Conservation (phyloP, 2,888 invertebrate species). For the Hydropsyche betteni region DNA sequence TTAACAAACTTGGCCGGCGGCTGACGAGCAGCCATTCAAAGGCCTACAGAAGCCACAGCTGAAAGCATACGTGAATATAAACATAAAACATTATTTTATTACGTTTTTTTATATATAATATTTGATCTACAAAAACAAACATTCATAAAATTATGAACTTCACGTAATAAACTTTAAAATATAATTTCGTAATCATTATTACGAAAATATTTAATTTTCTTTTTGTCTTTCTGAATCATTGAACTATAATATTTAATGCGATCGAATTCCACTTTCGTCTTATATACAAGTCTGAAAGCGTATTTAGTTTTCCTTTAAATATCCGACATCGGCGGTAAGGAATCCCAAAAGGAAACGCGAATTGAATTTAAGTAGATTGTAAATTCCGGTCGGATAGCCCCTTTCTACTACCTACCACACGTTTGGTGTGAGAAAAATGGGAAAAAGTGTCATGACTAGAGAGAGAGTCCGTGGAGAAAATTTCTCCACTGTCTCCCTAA, state of each 20-base stretch:
- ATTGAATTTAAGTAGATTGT: slow-evolving; percentile 68
- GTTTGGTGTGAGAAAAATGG: slow-evolving; percentile 64
- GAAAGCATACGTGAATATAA: slow-evolving; percentile 5
- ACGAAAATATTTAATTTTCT: too few species aligned
- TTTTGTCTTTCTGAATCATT: too few species aligned
- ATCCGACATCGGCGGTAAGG: slow-evolving; percentile 6
- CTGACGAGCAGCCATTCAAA: slow-evolving; percentile 33
- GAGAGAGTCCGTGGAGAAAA: slow-evolving; percentile 55
- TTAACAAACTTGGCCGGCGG: slow-evolving; percentile 23
- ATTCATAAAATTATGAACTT: too few species aligned
- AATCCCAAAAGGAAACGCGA: slow-evolving; percentile 58
- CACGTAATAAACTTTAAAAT: too few species aligned
- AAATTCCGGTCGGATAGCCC: slow-evolving; percentile 57
- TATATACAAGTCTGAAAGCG: not conserved
- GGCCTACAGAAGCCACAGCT: slow-evolving; percentile 41
- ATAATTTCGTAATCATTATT: too few species aligned
- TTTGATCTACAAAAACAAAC: too few species aligned
- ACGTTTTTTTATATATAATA: too few species aligned
- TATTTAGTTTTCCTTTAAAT: slow-evolving; percentile 22
- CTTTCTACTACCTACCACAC: slow-evolving; percentile 50
- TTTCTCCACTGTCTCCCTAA: slow-evolving; percentile 58
- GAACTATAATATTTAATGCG: too few species aligned
- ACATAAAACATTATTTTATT: too few species aligned
- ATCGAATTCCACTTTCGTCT: too few species aligned
- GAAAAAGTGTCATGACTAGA: slow-evolving; percentile 53